phyloP scores from a whole-genome alignment of 1,140 invertebrate genomes.

The Apis dorsata region DNA sequence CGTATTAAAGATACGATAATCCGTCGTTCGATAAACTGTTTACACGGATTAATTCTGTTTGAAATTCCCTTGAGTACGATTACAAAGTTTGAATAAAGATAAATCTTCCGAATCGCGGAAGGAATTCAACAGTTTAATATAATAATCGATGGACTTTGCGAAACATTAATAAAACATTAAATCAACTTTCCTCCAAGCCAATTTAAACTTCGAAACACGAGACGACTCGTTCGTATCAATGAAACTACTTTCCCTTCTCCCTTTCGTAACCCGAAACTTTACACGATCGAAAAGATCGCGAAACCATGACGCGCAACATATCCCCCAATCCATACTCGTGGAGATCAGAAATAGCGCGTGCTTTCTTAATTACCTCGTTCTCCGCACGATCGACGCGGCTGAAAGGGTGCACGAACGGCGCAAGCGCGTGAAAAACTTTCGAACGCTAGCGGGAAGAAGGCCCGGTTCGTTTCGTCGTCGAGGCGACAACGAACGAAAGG shows the following conservation, averaged over 20 bases:
- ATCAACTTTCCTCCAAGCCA: neutral
- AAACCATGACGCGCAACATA: neutral
- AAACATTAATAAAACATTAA: too few species aligned
- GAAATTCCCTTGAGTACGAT: neutral
- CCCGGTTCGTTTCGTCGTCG: conserved; percentile 10
- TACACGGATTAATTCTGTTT: neutral
- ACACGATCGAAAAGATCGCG: neutral
- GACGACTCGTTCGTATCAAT: too few species aligned
- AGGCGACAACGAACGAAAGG: conserved; percentile 41
- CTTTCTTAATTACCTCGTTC: conserved; percentile 26
- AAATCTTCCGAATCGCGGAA: neutral
- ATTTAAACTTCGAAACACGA: neutral
- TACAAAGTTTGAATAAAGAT: neutral
- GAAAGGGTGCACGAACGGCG: conserved; percentile 21
- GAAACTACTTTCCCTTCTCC: too few species aligned
- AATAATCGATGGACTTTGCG: neutral
- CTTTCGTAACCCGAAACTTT: too few species aligned
- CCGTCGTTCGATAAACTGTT: neutral
- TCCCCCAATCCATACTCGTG: neutral
- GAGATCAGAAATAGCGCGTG: neutral
- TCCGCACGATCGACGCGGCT: neutral
- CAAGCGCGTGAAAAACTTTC: conserved; percentile 61
- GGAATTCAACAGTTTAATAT: neutral
- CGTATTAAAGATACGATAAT: neutral
- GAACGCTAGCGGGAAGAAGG: conserved; percentile 53